phyloP scores from a whole-genome alignment of 2,113 vertebrate genomes.

The Leptodactylus fuscus region DNA sequence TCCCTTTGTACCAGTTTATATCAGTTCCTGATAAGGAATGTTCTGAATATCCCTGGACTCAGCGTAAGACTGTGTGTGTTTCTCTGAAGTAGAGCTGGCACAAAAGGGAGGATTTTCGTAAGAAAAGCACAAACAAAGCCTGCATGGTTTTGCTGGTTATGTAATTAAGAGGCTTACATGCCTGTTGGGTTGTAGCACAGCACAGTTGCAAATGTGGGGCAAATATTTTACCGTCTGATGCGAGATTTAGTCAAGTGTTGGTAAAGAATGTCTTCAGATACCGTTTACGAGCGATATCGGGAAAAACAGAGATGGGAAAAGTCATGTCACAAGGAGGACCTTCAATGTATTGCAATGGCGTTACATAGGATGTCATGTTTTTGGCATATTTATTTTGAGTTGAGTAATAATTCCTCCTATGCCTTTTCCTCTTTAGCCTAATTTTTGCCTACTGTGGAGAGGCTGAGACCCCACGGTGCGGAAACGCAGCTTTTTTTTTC shows the following conservation, averaged over 20 bases:
- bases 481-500: too few relatives aligned
- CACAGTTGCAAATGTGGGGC: slow-evolving; percentile 38
- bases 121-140: slow-evolving; percentile 51
- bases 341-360: too few relatives aligned
- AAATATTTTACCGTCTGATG: slow-evolving; percentile 31
- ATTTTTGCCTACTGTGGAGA: too few relatives aligned
- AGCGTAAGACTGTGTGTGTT: not conserved
- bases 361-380: too few relatives aligned
- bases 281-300: not conserved
- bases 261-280: not conserved
- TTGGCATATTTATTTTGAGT: too few relatives aligned
- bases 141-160: slow-evolving; percentile 55
- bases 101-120: slow-evolving; percentile 16
- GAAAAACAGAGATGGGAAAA: too few relatives aligned
- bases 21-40: slow-evolving; percentile 37
- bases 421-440: too few relatives aligned
- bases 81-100: slow-evolving; percentile 25
- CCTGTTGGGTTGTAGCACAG: slow-evolving; percentile 32
- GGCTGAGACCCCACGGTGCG: too few relatives aligned
- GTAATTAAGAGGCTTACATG: slow-evolving; percentile 56
- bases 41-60: slow-evolving; percentile 18
- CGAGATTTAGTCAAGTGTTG: not conserved
- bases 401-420: too few relatives aligned
- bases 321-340: too few relatives aligned
- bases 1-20: slow-evolving; percentile 1